phyloP scores from a whole-genome alignment of 1,140 invertebrate genomes.

The Drosophila setifemur region DNA sequence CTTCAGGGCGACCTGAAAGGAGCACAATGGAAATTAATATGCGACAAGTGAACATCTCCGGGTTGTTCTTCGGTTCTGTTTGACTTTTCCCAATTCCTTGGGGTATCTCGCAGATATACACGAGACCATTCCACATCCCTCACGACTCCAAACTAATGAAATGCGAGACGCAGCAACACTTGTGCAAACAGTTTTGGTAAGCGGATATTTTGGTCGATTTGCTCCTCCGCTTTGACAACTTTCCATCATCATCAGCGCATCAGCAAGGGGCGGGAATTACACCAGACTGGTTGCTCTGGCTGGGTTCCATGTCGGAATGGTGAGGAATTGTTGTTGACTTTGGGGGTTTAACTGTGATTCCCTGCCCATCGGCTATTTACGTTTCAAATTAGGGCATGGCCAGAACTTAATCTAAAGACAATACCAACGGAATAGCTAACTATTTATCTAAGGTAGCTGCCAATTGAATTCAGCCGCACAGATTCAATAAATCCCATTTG shows the following conservation, averaged over 20 bases:
- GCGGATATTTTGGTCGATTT: constrained; percentile 78
- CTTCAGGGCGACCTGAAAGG: constrained; percentile 95
- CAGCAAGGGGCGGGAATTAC: constrained; percentile 10
- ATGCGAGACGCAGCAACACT: constrained; percentile 68
- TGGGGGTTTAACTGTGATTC: neutral
- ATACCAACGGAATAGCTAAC: constrained; percentile 33
- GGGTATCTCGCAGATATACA: constrained; percentile 19
- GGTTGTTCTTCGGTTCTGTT: constrained; percentile 46
- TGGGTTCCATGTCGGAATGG: constrained; percentile 53
- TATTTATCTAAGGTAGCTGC: neutral
- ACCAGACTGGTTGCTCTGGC: constrained; percentile 26
- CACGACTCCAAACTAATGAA: constrained; percentile 34
- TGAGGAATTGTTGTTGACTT: neutral
- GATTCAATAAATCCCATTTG: neutral
- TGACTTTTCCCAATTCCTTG: constrained; percentile 65
- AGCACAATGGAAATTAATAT: constrained; percentile 81
- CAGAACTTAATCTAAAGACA: constrained; percentile 50
- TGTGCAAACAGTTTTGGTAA: constrained; percentile 77
- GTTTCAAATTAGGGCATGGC: constrained; percentile 54
- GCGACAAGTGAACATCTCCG: constrained; percentile 67
- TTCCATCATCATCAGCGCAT: constrained; percentile 69
- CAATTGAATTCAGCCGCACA: constrained; percentile 3
- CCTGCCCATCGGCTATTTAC: constrained; percentile 49
- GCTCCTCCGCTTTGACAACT: constrained; percentile 70
- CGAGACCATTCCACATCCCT: neutral